Evolutionary conservation across 2,113 vertebrate genomes (phyloP), one percentile per base, ranked within the genome.

Genomic region (Siniperca knerii): DNA sequence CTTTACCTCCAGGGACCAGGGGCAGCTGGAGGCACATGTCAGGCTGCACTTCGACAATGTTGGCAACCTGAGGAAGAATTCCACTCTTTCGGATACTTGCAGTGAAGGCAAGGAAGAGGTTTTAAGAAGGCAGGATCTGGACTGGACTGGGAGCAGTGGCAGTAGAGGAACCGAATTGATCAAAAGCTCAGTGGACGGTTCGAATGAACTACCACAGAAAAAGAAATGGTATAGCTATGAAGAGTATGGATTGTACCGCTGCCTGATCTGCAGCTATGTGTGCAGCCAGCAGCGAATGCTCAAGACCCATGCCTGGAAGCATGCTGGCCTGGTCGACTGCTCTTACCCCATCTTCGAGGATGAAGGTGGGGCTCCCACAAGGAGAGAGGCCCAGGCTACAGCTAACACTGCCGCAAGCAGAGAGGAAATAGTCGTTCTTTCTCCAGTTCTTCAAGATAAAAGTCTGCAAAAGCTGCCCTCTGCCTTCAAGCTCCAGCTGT

Each of bases 291-390:
- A 99, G 93, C 93, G 98, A 10, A 99, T 99, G 97, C 87, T 99
- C 67, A 99, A 99, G 95, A 99, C 98, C 0, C 98, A 99, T 0
- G 98, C 98, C 0, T 99, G 98, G 98, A 99, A 99, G 81, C 98
- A 99, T 0, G 98, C 98, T 0, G 98, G 98, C 3, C 96, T 99
- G 70, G 97, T 99, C 0, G 97, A 98, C 79, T 99, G 98, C 90
- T 98, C 98, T 2, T 99, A 99, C 79, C 98, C 98, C 4, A 97
- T 99, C 83, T 99, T 99, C 46, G 98, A 99, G 86, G 97, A 98
- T 23, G 97, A 99, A 85, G 95, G 93, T 0, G 97, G 96, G 40
- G 87, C 90, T 20, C 78, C 92, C 0, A 67, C 75, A 2, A 86
- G 92, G 42, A 92, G 90, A 72, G 96, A 96, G 57, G 69, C 87